Percentiles rank a stretch among this genome's conserved stretches.
These are phyloP conservation scores for Drosophila paulistorum DNA, from an alignment of 1,140 invertebrate species.

Conservation along the genomic window DNA sequence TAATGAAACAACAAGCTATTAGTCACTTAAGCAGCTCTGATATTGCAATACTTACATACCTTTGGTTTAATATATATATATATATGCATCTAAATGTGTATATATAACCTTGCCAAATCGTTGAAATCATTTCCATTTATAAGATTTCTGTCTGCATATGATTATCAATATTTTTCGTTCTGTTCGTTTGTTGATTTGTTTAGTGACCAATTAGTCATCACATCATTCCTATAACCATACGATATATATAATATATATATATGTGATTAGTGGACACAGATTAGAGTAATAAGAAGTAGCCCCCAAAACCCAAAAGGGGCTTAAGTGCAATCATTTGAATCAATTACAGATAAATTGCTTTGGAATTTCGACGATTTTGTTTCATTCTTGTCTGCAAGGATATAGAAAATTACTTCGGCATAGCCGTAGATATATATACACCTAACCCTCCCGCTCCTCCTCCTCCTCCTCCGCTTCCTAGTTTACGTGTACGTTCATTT, in stretches of 20 bases:
- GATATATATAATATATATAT: too few relatives aligned
- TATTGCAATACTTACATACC: conserved; percentile 62
- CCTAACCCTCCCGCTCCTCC: conserved; percentile 25
- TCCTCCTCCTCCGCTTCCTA: background rate
- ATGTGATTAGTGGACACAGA: too few relatives aligned
- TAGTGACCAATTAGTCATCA: too few relatives aligned
- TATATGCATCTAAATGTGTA: too few relatives aligned
- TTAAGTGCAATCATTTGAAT: too few relatives aligned
- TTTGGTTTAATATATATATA: conserved; percentile 29
- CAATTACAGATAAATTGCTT: too few relatives aligned
- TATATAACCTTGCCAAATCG: conserved; percentile 32
- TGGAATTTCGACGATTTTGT: too few relatives aligned
- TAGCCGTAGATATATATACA: conserved; percentile 17
- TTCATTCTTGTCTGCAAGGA: background rate
- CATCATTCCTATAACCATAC: too few relatives aligned
- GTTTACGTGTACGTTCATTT: conserved; percentile 1
- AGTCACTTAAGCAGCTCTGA: conserved; percentile 64
- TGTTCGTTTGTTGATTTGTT: too few relatives aligned
- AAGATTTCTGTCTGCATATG: background rate
- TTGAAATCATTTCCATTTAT: background rate
- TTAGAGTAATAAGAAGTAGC: too few relatives aligned
- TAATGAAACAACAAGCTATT: conserved; percentile 61
- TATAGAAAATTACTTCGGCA: background rate
- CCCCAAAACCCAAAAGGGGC: too few relatives aligned
- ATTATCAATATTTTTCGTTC: too few relatives aligned